Base-by-base conservation (phyloP, 2,797 vertebrate species). In the Anableps anableps region DNA sequence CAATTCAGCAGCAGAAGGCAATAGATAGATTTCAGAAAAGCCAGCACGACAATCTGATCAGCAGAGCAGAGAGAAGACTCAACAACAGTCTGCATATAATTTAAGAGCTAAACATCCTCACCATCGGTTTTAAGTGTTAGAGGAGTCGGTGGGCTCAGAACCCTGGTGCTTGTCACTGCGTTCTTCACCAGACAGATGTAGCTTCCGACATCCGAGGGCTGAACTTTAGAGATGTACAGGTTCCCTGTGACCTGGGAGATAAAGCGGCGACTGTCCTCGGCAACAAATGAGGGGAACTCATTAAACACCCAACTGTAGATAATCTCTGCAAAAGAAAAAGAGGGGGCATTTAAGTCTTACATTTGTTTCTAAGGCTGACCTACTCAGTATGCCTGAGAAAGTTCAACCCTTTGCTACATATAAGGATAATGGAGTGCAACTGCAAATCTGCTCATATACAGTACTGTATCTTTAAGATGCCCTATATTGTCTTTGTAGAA, bases 231-330 rank as follows among this genome's bases (percentile, higher is more conserved):
- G 92, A 99, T 97, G 89, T 99, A 99, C 81, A 99, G 96, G 94
- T 99, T 99, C 79, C 98, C 98, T 0, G 97, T 99, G 89, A 97
- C 96, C 91, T 99, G 98, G 81, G 98, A 99, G 93, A 99, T 98
- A 95, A 99, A 99, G 43, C 98, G 97, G n/a, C 98, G 96, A 81
- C 97, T 99, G 88, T 99, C 98, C 94, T 99, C 98, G 19, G 95
- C 97, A 90, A 99, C 98, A 82, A 98, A 99, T 34, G 97, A 98
- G 38, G 98, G 98, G 93, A 99, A 99, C 92, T 98, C 97, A 55
- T 99, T 99, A 91, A 99, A 98, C 45, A 99, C 97, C 98, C 98
- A 99, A 86, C 97, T 99, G 91, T 99, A 99, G 94, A 97, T 95
- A 86, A 99, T 98, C 92, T 98, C 98, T 99, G 91, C 19, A 92